These are phyloP conservation scores for Cyprinodon brontotheroides DNA, from an alignment of 2,113 vertebrate species.

Conservation along the genomic window DNA sequence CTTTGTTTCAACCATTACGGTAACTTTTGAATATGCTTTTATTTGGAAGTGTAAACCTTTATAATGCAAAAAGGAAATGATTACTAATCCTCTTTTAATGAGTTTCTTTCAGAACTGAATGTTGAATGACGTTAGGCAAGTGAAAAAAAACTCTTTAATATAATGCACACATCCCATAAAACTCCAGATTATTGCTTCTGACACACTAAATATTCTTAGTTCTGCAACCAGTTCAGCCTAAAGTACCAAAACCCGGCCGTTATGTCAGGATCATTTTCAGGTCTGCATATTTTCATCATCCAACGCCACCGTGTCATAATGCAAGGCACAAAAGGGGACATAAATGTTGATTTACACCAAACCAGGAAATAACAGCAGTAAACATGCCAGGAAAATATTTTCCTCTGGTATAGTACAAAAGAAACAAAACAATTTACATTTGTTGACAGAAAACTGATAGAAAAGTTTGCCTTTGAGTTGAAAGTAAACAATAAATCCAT, in stretches of 20 bases:
- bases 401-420: neutral
- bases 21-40: neutral
- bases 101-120: neutral
- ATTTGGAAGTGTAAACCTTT: neutral
- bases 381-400: neutral
- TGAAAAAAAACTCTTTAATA: neutral
- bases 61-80: neutral
- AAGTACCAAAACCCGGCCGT: neutral
- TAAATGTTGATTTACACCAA: neutral
- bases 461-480: neutral
- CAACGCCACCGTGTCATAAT: neutral
- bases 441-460: neutral
- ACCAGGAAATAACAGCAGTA: neutral
- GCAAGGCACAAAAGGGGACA: neutral
- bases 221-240: neutral
- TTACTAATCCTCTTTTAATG: neutral
- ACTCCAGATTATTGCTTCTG: neutral
- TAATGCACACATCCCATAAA: neutral
- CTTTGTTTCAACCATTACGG: neutral
- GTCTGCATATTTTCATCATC: neutral
- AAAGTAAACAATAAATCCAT: conserved; percentile 34
- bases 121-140: neutral
- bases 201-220: neutral
- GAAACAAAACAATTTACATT: neutral
- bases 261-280: neutral